Evolutionary conservation across 30 jellyfish, hydroid and myxozoan species (phyloP).

Genomic region (Pseudorhiza aurosa): DNA sequence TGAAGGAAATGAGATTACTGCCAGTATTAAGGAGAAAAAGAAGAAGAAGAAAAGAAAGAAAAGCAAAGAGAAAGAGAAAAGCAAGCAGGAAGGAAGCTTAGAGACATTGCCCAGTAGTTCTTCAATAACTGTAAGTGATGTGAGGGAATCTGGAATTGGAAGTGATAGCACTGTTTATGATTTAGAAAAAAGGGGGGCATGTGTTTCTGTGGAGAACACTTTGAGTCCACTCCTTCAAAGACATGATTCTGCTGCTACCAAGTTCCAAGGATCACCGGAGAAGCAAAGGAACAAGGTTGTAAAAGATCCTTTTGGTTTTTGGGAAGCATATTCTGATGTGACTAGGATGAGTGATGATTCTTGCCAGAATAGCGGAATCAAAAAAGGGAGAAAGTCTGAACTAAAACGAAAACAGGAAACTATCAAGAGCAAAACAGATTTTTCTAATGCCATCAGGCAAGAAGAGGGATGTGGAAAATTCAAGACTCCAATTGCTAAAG

Average conservation of each 20-base stretch:
- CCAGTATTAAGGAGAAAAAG: neutral
- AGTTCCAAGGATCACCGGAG: neutral
- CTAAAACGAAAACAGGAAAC: neutral
- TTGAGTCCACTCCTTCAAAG: neutral
- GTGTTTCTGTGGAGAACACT: neutral
- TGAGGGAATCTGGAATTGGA: conserved; percentile 25
- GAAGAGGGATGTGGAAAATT: too few species aligned
- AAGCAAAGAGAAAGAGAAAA: neutral
- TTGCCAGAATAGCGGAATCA: neutral
- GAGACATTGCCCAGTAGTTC: neutral
- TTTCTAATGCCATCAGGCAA: neutral
- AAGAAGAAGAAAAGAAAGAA: neutral
- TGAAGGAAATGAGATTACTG: neutral
- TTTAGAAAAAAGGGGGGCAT: neutral
- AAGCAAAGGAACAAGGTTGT: neutral
- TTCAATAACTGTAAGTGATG: neutral
- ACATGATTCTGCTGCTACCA: neutral
- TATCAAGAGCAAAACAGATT: neutral
- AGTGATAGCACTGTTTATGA: conserved; percentile 9
- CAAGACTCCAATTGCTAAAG: neutral
- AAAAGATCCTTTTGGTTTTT: neutral
- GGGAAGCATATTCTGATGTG: neutral
- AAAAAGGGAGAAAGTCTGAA: neutral
- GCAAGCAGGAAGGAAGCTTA: neutral
- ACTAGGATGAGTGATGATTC: neutral